Evolutionary conservation across 1,140 invertebrate genomes (phyloP), one percentile per base, ranked within the genome.

Genomic region (Aphelenchoides fujianensis): DNA sequence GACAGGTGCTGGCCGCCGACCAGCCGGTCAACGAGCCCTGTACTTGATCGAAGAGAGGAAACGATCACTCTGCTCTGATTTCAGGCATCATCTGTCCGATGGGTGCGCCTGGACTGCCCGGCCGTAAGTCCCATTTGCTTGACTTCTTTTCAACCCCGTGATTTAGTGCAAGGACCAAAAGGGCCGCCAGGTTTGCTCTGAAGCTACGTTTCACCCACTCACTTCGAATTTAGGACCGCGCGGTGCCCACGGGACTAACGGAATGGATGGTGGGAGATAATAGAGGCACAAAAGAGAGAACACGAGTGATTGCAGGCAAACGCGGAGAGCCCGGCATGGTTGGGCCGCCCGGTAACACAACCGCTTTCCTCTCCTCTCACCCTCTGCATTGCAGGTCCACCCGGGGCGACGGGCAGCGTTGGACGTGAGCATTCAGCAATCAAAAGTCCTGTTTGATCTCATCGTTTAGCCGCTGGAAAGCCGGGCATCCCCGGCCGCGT

Each of bases 51-150:
- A n/a, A n/a, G n/a, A n/a, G n/a, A n/a, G n/a, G n/a, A n/a, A n/a
- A n/a, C n/a, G n/a, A n/a, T n/a, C n/a, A n/a, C n/a, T n/a, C n/a
- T n/a, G n/a, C n/a, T n/a, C n/a, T n/a, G n/a, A n/a, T n/a, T n/a
- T n/a, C n/a, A n/a, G n/a, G n/a, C 30, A 52, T 79, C 28, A 76
- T 76, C 36, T 76, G 75, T 34, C 75, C 75, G 7, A 34, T 67
- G 19, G 75, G 75, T 12, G 34, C 59, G 28, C 59, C 74, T 23
- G 74, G 74, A 1, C 37, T 53, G 19, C 28, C 35, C 16, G 74
- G 74, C 52, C 27, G 31, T 59, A 23, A 48, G 23, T 48, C 41
- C 23, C 12, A 48, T 12, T 48, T 48, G 23, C 12, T 12, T 48
- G 12, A 23, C 41, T 12, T 23, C 12, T 48, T 23, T 48, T 48